Evolutionary conservation across 92 coral and sea anemone genomes (phyloP), one percentile per base, ranked within the genome.

Genomic region (Zoanthus sociatus): DNA sequence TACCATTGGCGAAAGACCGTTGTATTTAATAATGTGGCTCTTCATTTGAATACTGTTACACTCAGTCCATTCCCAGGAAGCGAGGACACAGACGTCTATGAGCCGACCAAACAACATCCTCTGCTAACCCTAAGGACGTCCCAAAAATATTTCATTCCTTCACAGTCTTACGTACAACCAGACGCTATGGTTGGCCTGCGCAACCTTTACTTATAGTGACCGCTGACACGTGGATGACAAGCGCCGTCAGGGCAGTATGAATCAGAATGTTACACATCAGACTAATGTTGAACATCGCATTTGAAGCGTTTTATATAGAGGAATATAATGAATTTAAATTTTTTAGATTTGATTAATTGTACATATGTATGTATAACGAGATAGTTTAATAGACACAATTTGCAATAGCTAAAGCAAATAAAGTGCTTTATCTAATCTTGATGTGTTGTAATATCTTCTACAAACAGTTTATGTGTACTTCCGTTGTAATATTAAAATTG

Each of bases 71-170:
- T 97, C 86, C 97, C 95, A 8, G 92, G 94, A 67, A 82, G 78
- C 14, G 91, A 87, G 5, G 99, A 97, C 77, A 21, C 44, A 13
- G 91, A 92, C 21, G 88, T 93, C 47, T 97, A 97, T 87, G 99
- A 97, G 82, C 90, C 97, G 3, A 88, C 92, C 54, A 83, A 93
- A 73, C 97, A 92, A 73, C 93, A 95, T 42, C 91, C 93, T 32
- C 92, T 97, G 16, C 75, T 97, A 32, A 97, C 99, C 7, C 90
- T 97, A 2, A 86, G 98, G 30, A 90, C 99, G 12, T 90, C 99
- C 45, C 99, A 97, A 88, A 97, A 97, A 85, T 97, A 97, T 83
- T 97, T 95, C 74, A 84, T 95, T 81, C 99, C 98, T 9, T 91
- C 94, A 0, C 94, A 90, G 78, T 97, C 99, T 1, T 94, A 90